These are phyloP conservation scores for Isichthys henryi DNA, from an alignment of 2,113 vertebrate species.

Conservation along the genomic window DNA sequence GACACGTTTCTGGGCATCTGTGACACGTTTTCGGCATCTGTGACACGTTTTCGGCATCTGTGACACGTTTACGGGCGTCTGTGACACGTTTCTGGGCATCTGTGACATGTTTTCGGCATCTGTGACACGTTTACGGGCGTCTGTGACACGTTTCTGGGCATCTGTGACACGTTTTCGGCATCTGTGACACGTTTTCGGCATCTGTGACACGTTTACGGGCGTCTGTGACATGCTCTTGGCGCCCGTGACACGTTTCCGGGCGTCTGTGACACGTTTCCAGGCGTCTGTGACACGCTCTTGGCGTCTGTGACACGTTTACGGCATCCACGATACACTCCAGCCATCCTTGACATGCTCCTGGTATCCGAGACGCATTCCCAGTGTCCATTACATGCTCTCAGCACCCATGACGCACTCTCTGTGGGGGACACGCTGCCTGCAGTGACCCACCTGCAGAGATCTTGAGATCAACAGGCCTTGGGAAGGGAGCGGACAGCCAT, in stretches of 20 bases:
- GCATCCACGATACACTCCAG: not conserved
- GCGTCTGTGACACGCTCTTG: fast-evolving
- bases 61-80: not conserved
- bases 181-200: no score
- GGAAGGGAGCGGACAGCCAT: not conserved
- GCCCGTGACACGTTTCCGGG: not conserved
- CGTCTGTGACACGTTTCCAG: not conserved
- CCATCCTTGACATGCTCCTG: not conserved
- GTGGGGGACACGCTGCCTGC: not conserved
- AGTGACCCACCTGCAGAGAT: not conserved
- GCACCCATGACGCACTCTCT: not conserved
- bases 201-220: no score
- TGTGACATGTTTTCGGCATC: no score
- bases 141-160: no score
- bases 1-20: not conserved
- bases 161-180: not conserved
- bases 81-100: no score
- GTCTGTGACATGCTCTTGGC: fast-evolving
- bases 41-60: not conserved
- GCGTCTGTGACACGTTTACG: not conserved
- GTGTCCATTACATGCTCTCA: not conserved
- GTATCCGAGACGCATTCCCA: not conserved
- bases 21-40: not conserved
- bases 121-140: no score
- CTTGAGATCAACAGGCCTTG: not conserved